These are phyloP conservation scores for Leptonema lineaticorne DNA, from an alignment of 1,140 invertebrate species.

Conservation along the genomic window DNA sequence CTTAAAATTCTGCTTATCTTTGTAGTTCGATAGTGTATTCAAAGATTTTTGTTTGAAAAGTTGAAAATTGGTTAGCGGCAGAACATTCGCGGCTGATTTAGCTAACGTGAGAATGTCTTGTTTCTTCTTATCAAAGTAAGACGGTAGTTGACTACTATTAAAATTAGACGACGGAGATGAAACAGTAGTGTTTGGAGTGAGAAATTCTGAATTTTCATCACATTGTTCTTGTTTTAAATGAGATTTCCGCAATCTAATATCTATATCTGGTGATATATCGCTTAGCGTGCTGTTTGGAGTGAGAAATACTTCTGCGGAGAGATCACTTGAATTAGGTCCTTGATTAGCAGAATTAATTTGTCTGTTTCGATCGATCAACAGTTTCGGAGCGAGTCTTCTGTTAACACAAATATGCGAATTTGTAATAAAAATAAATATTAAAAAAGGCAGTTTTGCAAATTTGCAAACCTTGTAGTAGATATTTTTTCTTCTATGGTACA, in stretches of 20 bases:
- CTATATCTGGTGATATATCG: conserved; percentile 44
- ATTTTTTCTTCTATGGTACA: no score
- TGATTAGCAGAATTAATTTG: conserved; percentile 8
- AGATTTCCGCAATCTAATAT: conserved; percentile 44
- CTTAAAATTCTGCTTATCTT: conserved; percentile 44
- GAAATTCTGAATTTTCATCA: conserved; percentile 45
- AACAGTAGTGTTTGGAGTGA: conserved; percentile 48
- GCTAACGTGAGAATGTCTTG: conserved; percentile 45
- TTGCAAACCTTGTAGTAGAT: no score
- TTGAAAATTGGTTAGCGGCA: conserved; percentile 53
- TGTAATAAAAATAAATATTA: no score
- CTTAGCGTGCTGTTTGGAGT: conserved; percentile 48
- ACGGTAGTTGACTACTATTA: conserved; percentile 47
- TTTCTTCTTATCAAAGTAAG: conserved; percentile 53
- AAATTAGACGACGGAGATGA: conserved; percentile 34
- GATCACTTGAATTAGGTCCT: conserved; percentile 40
- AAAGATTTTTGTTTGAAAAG: conserved; percentile 56
- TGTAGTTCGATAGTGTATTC: conserved; percentile 51
- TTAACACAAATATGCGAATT: no score
- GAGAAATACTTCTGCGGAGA: conserved; percentile 46
- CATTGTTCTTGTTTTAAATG: conserved; percentile 42
- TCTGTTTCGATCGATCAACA: conserved; percentile 35
- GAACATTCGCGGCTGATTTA: conserved; percentile 46
- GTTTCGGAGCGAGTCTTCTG: conserved; percentile 38
- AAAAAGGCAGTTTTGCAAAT: no score